Base-by-base conservation (phyloP, 2,113 vertebrate species). In the Xyliphius kryptos region DNA sequence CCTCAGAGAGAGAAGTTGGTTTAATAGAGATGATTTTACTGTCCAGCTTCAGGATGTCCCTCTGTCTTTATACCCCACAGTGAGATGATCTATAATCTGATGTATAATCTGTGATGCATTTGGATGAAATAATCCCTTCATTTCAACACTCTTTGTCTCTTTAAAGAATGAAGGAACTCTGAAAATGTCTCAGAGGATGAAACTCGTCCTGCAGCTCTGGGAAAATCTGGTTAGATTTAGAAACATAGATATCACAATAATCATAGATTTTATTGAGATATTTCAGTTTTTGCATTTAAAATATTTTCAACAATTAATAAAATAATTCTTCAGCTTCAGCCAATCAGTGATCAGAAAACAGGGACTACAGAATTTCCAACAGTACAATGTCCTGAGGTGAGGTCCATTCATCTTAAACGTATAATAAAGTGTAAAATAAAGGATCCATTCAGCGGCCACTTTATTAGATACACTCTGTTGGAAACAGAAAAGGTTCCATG, bases 21-120 rank as follows among this genome's bases (percentile, higher is more conserved):
- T 90, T 0, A 48, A 58, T 0, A 79, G 62, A 7, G 81, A 92
- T 0, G 90, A 94, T 75, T 95, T 95, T 3, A 64, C 83, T 0
- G 82, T 87, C 3, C 82, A 89, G 1, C 65, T 85, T 11, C 92
- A 94, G 73, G 85, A 89, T 8, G 4, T 51, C 0, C 80, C 82
- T 13, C 57, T 80, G 5, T 63, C 68, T 60, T 32, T 56, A 20
- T 49, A 78, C 54, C 12, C 46, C 2, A 1, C 56, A 41, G 81
- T 85, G 69, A 82, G 53, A 56, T 14, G 2, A 32, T 32, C 6
- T 10, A 5, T 44, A 43, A 32, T 43, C 6, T 32, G 26, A 32
- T 32, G 26, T 32, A 32, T 32, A 32, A 32, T 32, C 2, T 32
- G 26, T 32, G 26, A 32, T 32, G 4, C 26, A 32, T 3, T 5